Evolutionary conservation across 2,888 invertebrate genomes (phyloP).

Genomic region (Ceraclea dissimilis): DNA sequence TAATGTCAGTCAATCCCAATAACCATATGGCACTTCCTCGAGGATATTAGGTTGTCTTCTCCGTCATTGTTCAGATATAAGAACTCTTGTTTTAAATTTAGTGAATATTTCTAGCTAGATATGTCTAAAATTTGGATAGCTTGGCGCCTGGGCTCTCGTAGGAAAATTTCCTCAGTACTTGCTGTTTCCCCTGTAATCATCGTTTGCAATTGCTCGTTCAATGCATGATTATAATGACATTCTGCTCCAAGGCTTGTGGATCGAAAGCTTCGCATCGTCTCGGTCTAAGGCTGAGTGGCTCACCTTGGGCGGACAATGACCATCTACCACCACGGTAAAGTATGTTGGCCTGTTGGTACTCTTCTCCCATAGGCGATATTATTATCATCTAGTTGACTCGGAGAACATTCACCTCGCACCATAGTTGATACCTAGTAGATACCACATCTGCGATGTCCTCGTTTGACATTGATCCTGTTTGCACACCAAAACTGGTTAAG

Average conservation of each 20-base stretch:
- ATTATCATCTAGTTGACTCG: neutral
- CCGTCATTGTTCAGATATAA: too few species aligned
- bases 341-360: neutral
- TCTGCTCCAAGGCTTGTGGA: neutral
- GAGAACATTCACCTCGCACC: neutral
- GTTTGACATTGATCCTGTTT: neutral
- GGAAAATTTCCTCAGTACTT: too few species aligned
- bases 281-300: constrained; percentile 11
- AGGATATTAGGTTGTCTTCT: too few species aligned
- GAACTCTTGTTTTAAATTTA: too few species aligned
- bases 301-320: constrained; percentile 19
- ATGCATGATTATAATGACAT: neutral
- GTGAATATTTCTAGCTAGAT: too few species aligned
- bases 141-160: too few species aligned
- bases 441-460: neutral
- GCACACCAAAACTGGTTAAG: neutral
- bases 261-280: constrained; percentile 3
- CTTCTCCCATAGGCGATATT: neutral
- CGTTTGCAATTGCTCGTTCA: too few species aligned
- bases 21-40: too few species aligned
- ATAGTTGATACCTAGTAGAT: neutral
- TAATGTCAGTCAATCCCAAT: too few species aligned
- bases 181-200: too few species aligned
- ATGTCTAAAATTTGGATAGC: too few species aligned
- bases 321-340: neutral